Base-by-base conservation (phyloP, 2,797 vertebrate genomes). In the Hypotaenidia okinawae region DNA sequence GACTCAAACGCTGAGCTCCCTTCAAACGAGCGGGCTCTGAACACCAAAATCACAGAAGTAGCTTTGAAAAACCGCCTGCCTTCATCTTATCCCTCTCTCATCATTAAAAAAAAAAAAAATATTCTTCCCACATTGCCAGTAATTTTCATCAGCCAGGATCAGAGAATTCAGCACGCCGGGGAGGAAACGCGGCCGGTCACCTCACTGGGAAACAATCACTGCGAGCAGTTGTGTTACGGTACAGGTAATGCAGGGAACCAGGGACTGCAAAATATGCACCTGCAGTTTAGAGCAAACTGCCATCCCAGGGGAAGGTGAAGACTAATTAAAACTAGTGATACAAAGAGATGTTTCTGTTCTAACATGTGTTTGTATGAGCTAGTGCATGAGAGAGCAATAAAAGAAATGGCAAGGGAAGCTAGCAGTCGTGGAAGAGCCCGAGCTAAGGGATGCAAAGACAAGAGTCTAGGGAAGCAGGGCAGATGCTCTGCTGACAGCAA, bases 251-350 rank as follows among this genome's bases (percentile, higher is more conserved):
- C 28, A 41, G 33, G 3, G 59, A 79, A 67, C 0, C 64, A 37
- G 5, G 0, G 78, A 82, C 61, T 57, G 15, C 30, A 63, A 58
- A 74, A 61, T 8, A n/a, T 2, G 16, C 81, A 92, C 75, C 86
- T 92, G 91, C 91, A 94, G 77, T 95, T 64, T 28, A 58, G 67
- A 95, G 72, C 74, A 88, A 85, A 21, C 70, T 89, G 41, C 21
- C 33, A 6, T 55, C 86, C 93, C 91, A 28, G 51, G 91, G 91
- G 94, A 96, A 88, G 58, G 37, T 9, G 68, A 45, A 74, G 57
- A 83, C 88, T 94, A 93, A 96, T 96, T 97, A 93, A 95, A 96
- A 87, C 11, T 41, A 55, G 45, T 0, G 41, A 78, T 96, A 90
- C 88, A 92, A 77, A 94, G 83, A 92, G 93, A 93, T 78, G 75